Conservation (phyloP, 2,797 vertebrate species). For the Danionella dracula region DNA sequence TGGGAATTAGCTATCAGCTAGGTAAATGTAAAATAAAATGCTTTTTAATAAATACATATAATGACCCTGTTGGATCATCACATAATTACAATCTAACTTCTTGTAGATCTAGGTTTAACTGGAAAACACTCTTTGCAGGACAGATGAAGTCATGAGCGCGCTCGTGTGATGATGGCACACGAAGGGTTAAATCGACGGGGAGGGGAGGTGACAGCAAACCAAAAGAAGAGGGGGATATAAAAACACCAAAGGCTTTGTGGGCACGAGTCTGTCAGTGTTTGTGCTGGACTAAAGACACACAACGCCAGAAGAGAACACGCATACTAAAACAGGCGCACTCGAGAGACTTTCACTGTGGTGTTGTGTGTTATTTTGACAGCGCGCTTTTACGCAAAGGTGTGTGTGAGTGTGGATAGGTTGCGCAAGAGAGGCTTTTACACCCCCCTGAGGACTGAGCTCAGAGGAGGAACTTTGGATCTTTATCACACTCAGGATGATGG, state of each 20-base stretch:
- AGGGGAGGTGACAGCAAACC: slow-evolving; percentile 58
- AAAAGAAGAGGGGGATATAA: slow-evolving; percentile 65
- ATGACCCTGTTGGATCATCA: too few relatives aligned
- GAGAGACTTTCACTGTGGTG: not conserved
- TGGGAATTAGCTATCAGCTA: too few relatives aligned
- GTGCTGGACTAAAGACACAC: slow-evolving; percentile 21
- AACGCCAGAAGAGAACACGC: not conserved
- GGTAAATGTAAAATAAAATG: too few relatives aligned
- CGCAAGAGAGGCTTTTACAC: slow-evolving; percentile 15
- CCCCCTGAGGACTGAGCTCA: slow-evolving; percentile 4
- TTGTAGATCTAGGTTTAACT: too few relatives aligned
- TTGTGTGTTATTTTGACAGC: slow-evolving; percentile 12
- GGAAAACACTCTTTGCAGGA: not conserved
- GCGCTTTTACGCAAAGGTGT: slow-evolving; percentile 23
- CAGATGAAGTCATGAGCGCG: not conserved
- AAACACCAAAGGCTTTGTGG: slow-evolving; percentile 58
- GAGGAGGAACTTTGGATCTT: slow-evolving; percentile 11
- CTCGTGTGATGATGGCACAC: slow-evolving; percentile 2
- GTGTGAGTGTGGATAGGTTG: slow-evolving; percentile 14
- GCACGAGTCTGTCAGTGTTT: slow-evolving; percentile 52
- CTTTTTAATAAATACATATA: too few relatives aligned
- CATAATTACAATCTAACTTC: too few relatives aligned
- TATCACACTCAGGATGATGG: slow-evolving; percentile 10
- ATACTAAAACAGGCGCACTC: too few relatives aligned
- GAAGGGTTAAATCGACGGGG: slow-evolving; percentile 68